Evolutionary conservation across 2,797 vertebrate genomes (phyloP).

Genomic region (Cossypha polioptera): DNA sequence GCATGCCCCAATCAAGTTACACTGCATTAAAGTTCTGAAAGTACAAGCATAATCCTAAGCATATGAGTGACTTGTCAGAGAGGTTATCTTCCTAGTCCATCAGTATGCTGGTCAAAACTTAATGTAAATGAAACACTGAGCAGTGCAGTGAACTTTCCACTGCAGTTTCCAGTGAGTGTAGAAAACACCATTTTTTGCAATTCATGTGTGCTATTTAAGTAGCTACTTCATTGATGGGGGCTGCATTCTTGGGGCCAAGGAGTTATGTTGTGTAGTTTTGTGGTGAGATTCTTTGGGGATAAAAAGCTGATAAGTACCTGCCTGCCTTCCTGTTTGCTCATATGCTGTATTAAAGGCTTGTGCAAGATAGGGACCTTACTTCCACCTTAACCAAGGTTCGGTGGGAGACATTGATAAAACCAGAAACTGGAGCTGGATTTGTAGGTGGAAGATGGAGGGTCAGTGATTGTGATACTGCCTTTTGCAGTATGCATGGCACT

Average conservation of each 20-base stretch:
- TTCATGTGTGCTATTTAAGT: neutral
- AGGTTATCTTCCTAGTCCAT: neutral
- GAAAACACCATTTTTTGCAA: neutral
- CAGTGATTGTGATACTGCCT: neutral
- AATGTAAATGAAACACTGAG: neutral
- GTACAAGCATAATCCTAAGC: neutral
- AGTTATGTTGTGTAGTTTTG: neutral
- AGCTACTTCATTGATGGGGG: neutral
- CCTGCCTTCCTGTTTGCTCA: neutral
- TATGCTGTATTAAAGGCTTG: accelerated
- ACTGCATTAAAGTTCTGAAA: neutral
- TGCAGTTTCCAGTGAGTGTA: neutral
- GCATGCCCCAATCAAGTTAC: neutral
- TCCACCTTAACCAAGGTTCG: neutral
- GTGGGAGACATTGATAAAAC: neutral
- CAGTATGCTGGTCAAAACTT: neutral
- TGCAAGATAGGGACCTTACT: neutral
- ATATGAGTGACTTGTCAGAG: neutral
- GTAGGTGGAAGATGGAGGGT: neutral
- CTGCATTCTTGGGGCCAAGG: neutral
- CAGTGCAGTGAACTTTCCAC: neutral
- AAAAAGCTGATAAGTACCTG: neutral
- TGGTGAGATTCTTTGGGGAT: neutral
- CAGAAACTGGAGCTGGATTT: neutral
- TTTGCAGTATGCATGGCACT: accelerated